Conservation (phyloP, 1,140 invertebrate genomes). For the Anagrus nilaparvatae region DNA sequence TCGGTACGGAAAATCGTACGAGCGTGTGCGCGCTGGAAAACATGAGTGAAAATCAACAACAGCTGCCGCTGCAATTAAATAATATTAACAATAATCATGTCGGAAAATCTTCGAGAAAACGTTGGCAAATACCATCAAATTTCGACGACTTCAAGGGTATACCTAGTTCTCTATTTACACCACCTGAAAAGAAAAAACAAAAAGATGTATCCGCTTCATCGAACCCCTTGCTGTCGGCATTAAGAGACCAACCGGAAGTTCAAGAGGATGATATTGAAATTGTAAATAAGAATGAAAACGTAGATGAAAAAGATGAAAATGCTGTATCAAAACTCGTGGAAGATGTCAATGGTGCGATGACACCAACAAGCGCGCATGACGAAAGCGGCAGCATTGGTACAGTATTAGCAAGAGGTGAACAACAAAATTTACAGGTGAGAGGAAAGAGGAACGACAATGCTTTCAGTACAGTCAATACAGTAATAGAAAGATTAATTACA, state of each 20-base stretch:
- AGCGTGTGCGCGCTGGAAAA: neutral
- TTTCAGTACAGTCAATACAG: too few species aligned
- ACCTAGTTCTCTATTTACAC: constrained; percentile 16
- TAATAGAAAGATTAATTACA: too few species aligned
- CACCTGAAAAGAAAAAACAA: constrained; percentile 6
- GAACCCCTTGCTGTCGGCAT: constrained; percentile 7
- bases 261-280: neutral
- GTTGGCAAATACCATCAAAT: constrained; percentile 16
- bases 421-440: neutral
- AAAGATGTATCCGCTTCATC: constrained; percentile 8
- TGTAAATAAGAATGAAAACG: neutral
- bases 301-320: constrained; percentile 14
- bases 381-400: constrained; percentile 10
- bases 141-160: constrained; percentile 18
- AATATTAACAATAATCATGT: too few species aligned
- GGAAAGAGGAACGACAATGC: constrained; percentile 35
- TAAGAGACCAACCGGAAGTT: constrained; percentile 1
- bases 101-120: constrained; percentile 7
- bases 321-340: constrained; percentile 25
- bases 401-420: neutral
- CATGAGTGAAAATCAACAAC: too few species aligned
- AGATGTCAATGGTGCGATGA: constrained; percentile 24
- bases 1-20: neutral
- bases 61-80: neutral
- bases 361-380: constrained; percentile 23